Evolutionary conservation across 2,113 vertebrate genomes (phyloP).

Genomic region (Andinoacara biseriatus): DNA sequence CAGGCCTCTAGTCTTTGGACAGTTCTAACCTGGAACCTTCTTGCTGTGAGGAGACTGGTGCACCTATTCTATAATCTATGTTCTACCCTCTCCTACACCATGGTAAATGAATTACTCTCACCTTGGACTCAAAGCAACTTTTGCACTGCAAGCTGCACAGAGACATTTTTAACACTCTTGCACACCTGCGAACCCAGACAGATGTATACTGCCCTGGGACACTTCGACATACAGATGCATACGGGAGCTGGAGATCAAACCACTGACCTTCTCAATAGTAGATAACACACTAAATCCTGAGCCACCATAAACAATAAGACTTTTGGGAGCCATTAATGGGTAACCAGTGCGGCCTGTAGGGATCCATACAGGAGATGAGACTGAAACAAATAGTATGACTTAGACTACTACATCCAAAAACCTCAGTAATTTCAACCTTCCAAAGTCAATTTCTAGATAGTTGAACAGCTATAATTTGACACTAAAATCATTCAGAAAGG

Average conservation of each 20-base stretch:
- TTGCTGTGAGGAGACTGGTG: too few relatives aligned
- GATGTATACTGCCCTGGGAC: not conserved
- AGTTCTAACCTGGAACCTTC: too few relatives aligned
- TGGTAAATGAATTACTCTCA: not conserved
- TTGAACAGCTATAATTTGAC: not conserved
- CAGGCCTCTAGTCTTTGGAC: too few relatives aligned
- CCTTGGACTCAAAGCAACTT: not conserved
- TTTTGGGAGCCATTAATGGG: not conserved
- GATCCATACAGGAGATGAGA: not conserved
- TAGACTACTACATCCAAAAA: accelerated
- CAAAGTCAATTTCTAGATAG: not conserved
- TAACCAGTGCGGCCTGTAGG: not conserved
- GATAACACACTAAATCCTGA: too few relatives aligned
- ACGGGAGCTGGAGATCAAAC: too few relatives aligned
- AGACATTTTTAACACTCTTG: not conserved
- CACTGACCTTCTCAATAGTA: too few relatives aligned
- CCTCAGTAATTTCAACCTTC: not conserved
- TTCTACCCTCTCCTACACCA: not conserved
- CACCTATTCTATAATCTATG: too few relatives aligned
- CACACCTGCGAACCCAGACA: not conserved
- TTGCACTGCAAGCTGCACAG: not conserved
- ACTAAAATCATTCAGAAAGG: not conserved
- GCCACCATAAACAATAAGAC: too few relatives aligned
- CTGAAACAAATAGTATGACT: too few relatives aligned
- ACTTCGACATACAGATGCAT: too few relatives aligned